Evolutionary conservation across 2,797 vertebrate genomes (phyloP).

Genomic region (Trematomus bernacchii): DNA sequence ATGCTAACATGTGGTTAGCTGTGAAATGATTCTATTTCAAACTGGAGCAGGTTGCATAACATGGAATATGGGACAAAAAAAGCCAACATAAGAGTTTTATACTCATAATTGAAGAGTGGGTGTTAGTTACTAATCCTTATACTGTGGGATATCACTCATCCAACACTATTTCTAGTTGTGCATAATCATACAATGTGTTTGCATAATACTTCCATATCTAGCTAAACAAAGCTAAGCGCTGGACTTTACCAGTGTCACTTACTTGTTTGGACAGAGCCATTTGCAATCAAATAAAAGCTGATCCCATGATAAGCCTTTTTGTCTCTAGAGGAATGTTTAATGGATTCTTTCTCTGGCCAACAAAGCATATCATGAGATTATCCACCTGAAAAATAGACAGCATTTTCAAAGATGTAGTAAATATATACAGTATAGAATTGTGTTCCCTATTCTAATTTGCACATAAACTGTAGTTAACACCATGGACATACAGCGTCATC

Average conservation of each 20-base stretch:
- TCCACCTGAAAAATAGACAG: not conserved
- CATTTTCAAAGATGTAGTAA: slow-evolving; percentile 7
- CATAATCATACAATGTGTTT: slow-evolving; percentile 75
- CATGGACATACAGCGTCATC: not conserved
- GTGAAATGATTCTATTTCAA: slow-evolving; percentile 60
- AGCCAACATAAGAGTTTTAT: slow-evolving; percentile 69
- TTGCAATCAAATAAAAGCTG: slow-evolving; percentile 31
- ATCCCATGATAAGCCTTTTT: slow-evolving; percentile 12
- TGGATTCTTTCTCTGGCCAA: slow-evolving; percentile 35
- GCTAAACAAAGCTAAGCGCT: slow-evolving; percentile 40
- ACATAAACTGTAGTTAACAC: not conserved
- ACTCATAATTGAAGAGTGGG: slow-evolving; percentile 78
- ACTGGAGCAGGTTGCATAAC: slow-evolving; percentile 77
- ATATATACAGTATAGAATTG: not conserved
- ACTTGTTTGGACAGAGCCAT: slow-evolving; percentile 20
- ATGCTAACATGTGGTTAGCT: slow-evolving; percentile 40
- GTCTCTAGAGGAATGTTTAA: slow-evolving; percentile 15
- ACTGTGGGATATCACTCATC: slow-evolving; percentile 74
- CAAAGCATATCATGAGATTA: slow-evolving; percentile 25
- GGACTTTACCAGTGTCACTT: slow-evolving; percentile 50
- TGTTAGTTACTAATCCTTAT: slow-evolving; percentile 77
- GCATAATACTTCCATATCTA: slow-evolving; percentile 57
- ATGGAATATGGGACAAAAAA: slow-evolving; percentile 66
- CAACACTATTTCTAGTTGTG: slow-evolving; percentile 67
- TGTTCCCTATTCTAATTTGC: not conserved